Base-by-base conservation (phyloP, 2,797 vertebrate genomes). In the Erethizon dorsatum region DNA sequence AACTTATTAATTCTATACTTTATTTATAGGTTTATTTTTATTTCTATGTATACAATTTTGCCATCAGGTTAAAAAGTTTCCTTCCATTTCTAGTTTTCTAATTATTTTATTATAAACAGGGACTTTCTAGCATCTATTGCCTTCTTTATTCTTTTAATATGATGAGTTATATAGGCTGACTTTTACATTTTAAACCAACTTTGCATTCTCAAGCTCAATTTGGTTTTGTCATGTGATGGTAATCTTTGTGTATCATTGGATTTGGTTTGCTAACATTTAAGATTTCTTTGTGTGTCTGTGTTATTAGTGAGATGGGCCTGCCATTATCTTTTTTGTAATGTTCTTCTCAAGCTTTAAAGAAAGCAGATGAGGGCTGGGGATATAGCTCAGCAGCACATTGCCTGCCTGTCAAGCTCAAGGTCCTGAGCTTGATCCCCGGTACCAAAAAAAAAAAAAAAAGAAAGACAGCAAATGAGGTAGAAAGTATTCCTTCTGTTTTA, bases 1-100 rank as follows among this genome's bases (percentile, higher is more conserved):
- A 95, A 77, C 33, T 63, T 91, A 82, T 63, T 86, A 85, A 86
- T 90, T 73, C 26, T 90, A 91, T 56, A 80, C 65, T 91, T 83
- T 77, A 80, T 69, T 6, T 45, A 12, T 33, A 45, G 2, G n/a
- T n/a, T 67, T 65, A 12, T 75, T 52, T 52, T 91, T 37, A 80
- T 45, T 94, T 71, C 84, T 86, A 41, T 65, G 50, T 88, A 45
- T 47, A 63, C 0, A 88, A 67, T 50, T 73, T 59, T n/a, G 2
- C 24, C 71, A 22, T 63, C 26, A 84, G 13, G 37, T 65, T 94
- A 93, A 88, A 41, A 83, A 69, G 31, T 37, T 84, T 22, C 28
- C 24, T 90, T 71, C 22, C 93, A 69, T 26, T 87, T 57, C 59
- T 67, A 52, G 57, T 75, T 92, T 90, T n/a, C 12, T 87, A 69